Base-by-base conservation (phyloP, 2,113 vertebrate species). In the Melanerpes formicivorus region DNA sequence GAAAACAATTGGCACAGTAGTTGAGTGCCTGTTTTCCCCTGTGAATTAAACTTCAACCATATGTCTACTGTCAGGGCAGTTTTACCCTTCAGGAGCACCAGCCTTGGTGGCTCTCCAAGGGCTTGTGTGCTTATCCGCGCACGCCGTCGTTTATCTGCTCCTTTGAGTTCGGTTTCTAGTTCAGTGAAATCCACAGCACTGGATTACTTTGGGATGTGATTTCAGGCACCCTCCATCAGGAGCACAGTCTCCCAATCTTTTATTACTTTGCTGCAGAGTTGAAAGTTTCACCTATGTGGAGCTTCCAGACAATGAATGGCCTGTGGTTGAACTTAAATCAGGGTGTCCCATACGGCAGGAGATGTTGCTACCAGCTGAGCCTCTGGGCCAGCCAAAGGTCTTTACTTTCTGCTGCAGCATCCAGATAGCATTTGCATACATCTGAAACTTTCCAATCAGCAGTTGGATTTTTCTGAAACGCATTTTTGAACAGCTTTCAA, bases 301-400 rank as follows among this genome's bases (percentile, higher is more conserved):
- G 73, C 80, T 90, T 60, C 87, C 74, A 87, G 69, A 46, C 73
- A 18, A 18, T 3, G 26, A 69, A 92, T 78, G 89, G 95, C 95
- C 97, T 22, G 67, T 0, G 73, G 87, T 72, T 96, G 93, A 94
- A 88, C 94, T 70, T 52, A 15, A 63, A 16, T 14, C 30, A 14
- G 34, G 3, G 55, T 70, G 50, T 88, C 89, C 92, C 78, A 37
- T 15, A 46, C 30, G 23, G 59, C 84, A 54, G 52, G 18, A 26
- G 18, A 34, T 91, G 92, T 56, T 81, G 93, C 95, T 92, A 96
- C 94, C 95, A 97, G 95, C 95, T 96, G 96, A 97, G 88, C 73
- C 84, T 58, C 56, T 64, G 15, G 94, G 94, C 91, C 92, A 95
- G 95, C 96, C 97, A 97, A 95, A 96, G 95, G 85, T 95, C 95